These are phyloP conservation scores for Hemiscyllium ocellatum DNA, from an alignment of 2,113 vertebrate species.

Conservation along the genomic window DNA sequence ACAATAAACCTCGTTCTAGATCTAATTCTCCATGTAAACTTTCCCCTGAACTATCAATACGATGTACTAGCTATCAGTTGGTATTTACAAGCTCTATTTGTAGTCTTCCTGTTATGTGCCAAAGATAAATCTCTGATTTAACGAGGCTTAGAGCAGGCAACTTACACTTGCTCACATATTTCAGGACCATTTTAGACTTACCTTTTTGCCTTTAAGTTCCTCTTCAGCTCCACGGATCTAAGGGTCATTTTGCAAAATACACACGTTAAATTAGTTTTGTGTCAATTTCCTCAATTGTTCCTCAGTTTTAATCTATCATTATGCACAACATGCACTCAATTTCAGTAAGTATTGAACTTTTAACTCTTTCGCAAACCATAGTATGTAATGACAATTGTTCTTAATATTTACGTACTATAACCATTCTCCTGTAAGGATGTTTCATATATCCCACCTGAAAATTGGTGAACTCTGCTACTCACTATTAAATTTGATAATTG, in stretches of 20 bases:
- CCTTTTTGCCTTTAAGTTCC: neutral
- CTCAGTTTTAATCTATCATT: neutral
- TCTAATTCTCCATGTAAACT: neutral
- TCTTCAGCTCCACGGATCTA: neutral
- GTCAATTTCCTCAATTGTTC: neutral
- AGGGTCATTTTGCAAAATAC: neutral
- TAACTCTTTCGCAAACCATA: neutral
- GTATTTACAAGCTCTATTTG: neutral
- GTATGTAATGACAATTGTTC: neutral
- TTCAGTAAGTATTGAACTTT: neutral
- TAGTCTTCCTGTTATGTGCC: neutral
- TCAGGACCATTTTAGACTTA: neutral
- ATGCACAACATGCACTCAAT: neutral
- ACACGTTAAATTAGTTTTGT: neutral
- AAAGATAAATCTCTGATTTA: neutral
- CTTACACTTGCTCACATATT: neutral
- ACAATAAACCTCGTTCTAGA: too few species aligned
- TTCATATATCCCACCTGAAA: neutral
- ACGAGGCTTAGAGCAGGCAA: neutral
- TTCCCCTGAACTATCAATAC: neutral
- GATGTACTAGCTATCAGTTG: neutral
- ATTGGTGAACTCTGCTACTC: neutral
- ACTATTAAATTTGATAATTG: neutral
- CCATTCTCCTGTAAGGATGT: neutral
- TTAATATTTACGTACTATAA: neutral